Evolutionary conservation across 2,113 vertebrate genomes (phyloP), one percentile per base, ranked within the genome.

Genomic region (Alces alces): DNA sequence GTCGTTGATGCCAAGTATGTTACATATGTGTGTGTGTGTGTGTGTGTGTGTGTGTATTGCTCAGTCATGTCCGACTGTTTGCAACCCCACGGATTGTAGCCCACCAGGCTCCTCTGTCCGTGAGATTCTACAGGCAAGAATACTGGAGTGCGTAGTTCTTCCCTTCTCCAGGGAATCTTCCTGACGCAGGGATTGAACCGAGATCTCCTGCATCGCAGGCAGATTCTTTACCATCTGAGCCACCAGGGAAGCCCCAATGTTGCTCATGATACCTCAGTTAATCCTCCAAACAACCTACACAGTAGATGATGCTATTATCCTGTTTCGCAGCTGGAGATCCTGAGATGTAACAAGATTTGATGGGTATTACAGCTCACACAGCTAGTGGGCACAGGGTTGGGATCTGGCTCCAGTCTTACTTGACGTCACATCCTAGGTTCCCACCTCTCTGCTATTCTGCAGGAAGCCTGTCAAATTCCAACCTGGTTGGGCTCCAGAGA

Each of bases 101-200:
- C 36, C 36, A 73, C 11, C 23, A 43, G 70, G 36, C 70, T 76
- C 70, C 70, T 76, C 39, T 76, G 23, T 76, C 39, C 0, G 0
- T 76, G 70, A 76, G 39, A 43, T 27, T 76, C 36, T 76, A 12
- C 12, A 76, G 70, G 39, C 70, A 76, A 43, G 39, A 76, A 76
- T 76, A 27, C 6, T 43, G 39, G 36, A 76, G 23, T 76, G 70
- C 3, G 39, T 76, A 27, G 36, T 27, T 43, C 27, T 43, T 43
- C 3, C 39, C 36, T 76, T 43, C 70, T 76, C 39, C 21, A 14
- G 70, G 21, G 39, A 15, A 43, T 76, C 70, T 76, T 76, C 39
- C 70, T 43, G 39, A 76, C 0, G 3, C 36, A 76, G 39, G 70
- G 39, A 76, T 27, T 0, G 12, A 76, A 76, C 39, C 0, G 12